Percentiles rank a stretch among this genome's conserved stretches.
phyloP scores from a whole-genome alignment of 2,888 invertebrate species.

The Melanostoma mellinum region DNA sequence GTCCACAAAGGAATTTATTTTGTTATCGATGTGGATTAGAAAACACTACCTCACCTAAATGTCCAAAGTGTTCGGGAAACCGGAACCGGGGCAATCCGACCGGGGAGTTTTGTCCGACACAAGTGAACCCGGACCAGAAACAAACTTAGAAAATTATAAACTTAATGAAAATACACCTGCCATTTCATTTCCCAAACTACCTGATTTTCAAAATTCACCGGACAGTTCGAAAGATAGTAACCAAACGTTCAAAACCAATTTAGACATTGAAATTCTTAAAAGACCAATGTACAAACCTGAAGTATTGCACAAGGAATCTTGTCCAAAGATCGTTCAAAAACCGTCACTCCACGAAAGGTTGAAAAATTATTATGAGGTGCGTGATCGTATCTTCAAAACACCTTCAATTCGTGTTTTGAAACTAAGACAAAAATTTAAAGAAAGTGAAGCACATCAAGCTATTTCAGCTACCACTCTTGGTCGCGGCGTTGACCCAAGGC shows the following conservation, averaged over 20 bases:
- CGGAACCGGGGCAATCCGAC: slow-evolving; percentile 13
- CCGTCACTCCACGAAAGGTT: not conserved
- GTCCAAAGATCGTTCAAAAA: not conserved
- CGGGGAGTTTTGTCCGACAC: not conserved
- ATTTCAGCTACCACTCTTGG: not conserved
- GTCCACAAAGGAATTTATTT: slow-evolving; percentile 7
- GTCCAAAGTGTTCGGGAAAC: slow-evolving; percentile 4
- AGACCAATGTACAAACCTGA: not conserved
- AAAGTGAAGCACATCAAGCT: not conserved
- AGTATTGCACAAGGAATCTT: not conserved
- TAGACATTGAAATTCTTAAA: not conserved
- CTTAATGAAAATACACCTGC: slow-evolving; percentile 1
- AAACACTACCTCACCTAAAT: not conserved
- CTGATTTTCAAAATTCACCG: not conserved
- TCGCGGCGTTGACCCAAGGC: too few relatives aligned
- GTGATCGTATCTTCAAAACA: not conserved
- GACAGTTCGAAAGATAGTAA: not conserved
- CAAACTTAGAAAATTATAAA: not conserved
- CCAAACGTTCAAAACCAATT: slow-evolving; percentile 1
- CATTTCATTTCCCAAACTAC: not conserved
- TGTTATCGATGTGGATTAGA: slow-evolving; percentile 5
- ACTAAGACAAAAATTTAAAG: not conserved
- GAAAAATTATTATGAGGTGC: not conserved
- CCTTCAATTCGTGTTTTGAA: not conserved
- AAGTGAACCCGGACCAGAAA: slow-evolving; percentile 15